A percentile compares a stretch with the other conserved stretches of the same genome.
phyloP scores from a whole-genome alignment of 2,797 vertebrate species.

The Morelia viridis region DNA sequence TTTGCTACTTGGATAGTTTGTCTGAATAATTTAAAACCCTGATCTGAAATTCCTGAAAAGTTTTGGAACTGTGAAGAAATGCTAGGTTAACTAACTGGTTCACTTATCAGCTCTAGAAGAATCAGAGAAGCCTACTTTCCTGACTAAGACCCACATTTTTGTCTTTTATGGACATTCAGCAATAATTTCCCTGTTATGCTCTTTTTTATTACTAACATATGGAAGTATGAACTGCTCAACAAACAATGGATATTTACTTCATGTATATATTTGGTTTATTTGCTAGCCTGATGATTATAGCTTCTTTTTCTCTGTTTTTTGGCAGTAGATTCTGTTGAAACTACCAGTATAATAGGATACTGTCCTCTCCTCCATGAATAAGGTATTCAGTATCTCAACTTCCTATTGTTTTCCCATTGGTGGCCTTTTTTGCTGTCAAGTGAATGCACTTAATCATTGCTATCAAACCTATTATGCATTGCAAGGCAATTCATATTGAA shows the following conservation, averaged over 20 bases:
- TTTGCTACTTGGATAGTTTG: neutral
- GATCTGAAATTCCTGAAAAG: neutral
- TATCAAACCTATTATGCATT: neutral
- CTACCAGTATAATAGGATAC: neutral
- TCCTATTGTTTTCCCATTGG: neutral
- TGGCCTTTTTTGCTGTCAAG: neutral
- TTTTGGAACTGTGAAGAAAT: neutral
- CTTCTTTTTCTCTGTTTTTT: neutral
- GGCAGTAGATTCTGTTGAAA: neutral
- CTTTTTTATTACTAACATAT: neutral
- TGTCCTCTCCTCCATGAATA: neutral
- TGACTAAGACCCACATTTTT: neutral
- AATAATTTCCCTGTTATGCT: neutral
- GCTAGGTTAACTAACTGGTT: neutral
- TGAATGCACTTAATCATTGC: neutral
- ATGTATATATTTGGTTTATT: neutral
- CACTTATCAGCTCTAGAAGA: neutral
- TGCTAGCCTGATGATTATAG: neutral
- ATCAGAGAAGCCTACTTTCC: neutral
- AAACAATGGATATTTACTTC: constrained; percentile 2
- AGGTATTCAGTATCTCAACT: neutral
- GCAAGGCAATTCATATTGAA: neutral
- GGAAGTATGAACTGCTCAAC: neutral
- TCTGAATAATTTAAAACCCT: neutral
- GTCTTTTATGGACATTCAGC: neutral